phyloP scores from a whole-genome alignment of 2,888 invertebrate genomes.

The Seira ritae region DNA sequence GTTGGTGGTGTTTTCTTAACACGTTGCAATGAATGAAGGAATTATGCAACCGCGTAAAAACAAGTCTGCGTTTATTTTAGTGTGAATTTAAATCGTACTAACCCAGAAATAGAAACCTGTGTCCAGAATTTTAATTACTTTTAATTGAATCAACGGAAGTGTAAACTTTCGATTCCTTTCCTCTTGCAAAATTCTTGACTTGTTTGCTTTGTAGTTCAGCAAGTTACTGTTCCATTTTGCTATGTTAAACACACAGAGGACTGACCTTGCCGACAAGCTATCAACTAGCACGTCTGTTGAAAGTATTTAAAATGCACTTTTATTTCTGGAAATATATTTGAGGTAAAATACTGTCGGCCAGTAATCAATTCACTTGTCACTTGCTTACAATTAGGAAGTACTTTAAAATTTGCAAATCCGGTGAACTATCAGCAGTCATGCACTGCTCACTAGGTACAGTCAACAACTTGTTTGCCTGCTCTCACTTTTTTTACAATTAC shows the following conservation, averaged over 20 bases:
- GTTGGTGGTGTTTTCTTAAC: not conserved
- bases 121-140: constrained; percentile 55
- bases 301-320: not conserved
- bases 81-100: constrained; percentile 20
- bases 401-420: not conserved
- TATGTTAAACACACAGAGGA: not conserved
- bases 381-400: not conserved
- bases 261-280: not conserved
- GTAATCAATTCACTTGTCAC: not conserved
- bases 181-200: not conserved
- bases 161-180: constrained; percentile 11
- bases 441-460: not conserved
- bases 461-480: not conserved
- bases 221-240: not conserved
- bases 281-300: not conserved
- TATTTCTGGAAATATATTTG: not conserved
- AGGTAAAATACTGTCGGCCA: not conserved
- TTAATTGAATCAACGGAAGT: constrained; percentile 60
- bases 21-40: constrained; percentile 37
- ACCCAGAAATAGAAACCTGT: constrained; percentile 43
- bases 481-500: not conserved
- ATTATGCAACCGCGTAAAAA: not conserved
- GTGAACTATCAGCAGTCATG: no score
- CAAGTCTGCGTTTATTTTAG: not conserved
- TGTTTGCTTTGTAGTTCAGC: no score